Evolutionary conservation across 2,797 vertebrate genomes (phyloP), one percentile per base, ranked within the genome.

Genomic region (Chromobotia macracanthus): DNA sequence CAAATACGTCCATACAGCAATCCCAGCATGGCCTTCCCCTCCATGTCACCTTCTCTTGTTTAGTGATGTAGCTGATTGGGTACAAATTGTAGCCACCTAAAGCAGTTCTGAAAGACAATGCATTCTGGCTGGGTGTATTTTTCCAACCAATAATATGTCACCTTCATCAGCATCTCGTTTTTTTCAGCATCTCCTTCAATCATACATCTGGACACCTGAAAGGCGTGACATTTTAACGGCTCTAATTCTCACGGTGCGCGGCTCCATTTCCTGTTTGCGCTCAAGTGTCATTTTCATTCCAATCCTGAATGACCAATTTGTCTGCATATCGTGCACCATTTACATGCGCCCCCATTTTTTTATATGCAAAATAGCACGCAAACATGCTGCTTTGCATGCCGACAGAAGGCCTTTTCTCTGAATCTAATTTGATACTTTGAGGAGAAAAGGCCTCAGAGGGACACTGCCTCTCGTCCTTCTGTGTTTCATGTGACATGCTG

Each of bases 391-490:
- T 96, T 95, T 95, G 91, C 91, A 91, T 92, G 58, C 23, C 58
- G 48, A 56, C 19, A 18, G 72, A 63, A 55, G 95, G 96, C 97
- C 96, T 96, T 97, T 97, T 97, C 96, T 94, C 95, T 90, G 91
- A 95, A 96, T 97, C 95, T 98, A 98, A 98, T 98, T 98, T 97
- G 96, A 92, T 95, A 95, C 93, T 97, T 97, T 96, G 97, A 95
- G 95, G 94, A 94, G 95, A 96, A 91, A 94, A 90, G 94, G 94
- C 95, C 96, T 96, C 96, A 86, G 89, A 91, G 96, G 97, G 95
- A 94, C 92, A 92, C 92, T 93, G 87, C 92, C 91, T 94, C 95
- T 95, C 94, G 95, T 96, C 94, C 95, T 90, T 89, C 93, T 91
- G 83, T 86, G 92, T 90, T 91, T 94, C 95, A 93, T 90, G 92